Base-by-base conservation (phyloP, 2,797 vertebrate species). In the Hirundo rustica region DNA sequence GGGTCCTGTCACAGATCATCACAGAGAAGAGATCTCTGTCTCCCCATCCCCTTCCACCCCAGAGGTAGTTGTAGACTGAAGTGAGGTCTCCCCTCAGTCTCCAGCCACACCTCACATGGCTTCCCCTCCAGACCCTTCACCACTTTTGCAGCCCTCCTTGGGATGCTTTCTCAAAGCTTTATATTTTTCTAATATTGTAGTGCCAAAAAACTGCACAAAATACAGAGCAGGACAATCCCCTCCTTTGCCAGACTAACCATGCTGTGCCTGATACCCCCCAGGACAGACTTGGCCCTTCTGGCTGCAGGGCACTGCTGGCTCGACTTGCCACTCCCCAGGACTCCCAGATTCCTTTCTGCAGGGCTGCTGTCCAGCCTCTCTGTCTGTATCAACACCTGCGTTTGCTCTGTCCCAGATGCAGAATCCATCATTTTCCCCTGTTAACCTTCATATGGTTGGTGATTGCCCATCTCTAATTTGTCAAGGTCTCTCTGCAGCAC, bases 211-310 rank as follows among this genome's bases (percentile, higher is more conserved):
- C 19, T 18, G 3, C 14, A 44, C 11, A n/a, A 55, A 55, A 13
- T 15, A 23, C 26, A 48, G 22, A 74, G 14, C 0, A 2, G 34
- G 23, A 62, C 36, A 68, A 29, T 9, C 2, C 22, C 30, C 16
- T 68, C 32, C 27, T 23, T 44, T 44, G 19, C 27, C 55, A 0
- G 0, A 19, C 32, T 45, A 25, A 17, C 0, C 0, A 45, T 72
- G 45, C 4, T 32, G 13, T 74, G 12, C 19, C 19, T 68, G 26
- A 17, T 68, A 6, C 2, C 1, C 11, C 16, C 9, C 11, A 20
- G 40, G 42, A 44, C 13, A 27, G 0, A 0, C 0, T 6, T 55
- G 62, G 9, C 22, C 2, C 11, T 62, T 23, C 22, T 55, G 48
- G 16, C 34, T 88, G 9, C 26, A 23, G 16, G 48, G 5, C 7